A percentile compares a stretch with the other conserved stretches of the same genome.
phyloP scores from a whole-genome alignment of 2,888 invertebrate species.

The Drosophila subquinaria region DNA sequence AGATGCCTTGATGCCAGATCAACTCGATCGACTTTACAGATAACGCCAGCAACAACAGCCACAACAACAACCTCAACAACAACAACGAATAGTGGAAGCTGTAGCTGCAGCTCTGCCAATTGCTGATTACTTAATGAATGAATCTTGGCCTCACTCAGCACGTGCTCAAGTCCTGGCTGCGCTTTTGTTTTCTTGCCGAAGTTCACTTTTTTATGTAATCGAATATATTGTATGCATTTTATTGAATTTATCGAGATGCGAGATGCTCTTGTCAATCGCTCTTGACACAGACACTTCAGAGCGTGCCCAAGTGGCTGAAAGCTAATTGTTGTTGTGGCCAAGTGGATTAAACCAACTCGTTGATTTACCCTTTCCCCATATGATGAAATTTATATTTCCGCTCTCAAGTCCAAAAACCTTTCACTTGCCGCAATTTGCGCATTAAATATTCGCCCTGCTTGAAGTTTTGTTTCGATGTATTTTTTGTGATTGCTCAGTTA shows the following conservation, averaged over 20 bases:
- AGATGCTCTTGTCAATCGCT: slow-evolving; percentile 39
- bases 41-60: slow-evolving; percentile 37
- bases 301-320: slow-evolving; percentile 60
- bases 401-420: slow-evolving; percentile 55
- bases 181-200: slow-evolving; percentile 49
- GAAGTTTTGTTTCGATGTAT: not conserved
- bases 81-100: slow-evolving; percentile 12
- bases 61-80: slow-evolving; percentile 10
- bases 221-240: slow-evolving; percentile 31
- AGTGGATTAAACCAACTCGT: slow-evolving; percentile 36
- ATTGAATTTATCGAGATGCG: slow-evolving; percentile 34
- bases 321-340: slow-evolving; percentile 52
- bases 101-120: slow-evolving; percentile 38
- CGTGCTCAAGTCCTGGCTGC: slow-evolving; percentile 74
- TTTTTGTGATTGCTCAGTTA: slow-evolving; percentile 4
- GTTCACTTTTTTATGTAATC: slow-evolving; percentile 42
- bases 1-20: slow-evolving; percentile 36
- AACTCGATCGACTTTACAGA: slow-evolving; percentile 49
- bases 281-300: slow-evolving; percentile 38
- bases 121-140: slow-evolving; percentile 78
- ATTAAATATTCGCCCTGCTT: slow-evolving; percentile 34
- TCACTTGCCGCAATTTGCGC: slow-evolving; percentile 50
- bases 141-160: slow-evolving; percentile 60
- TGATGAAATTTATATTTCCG: slow-evolving; percentile 53
- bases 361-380: slow-evolving; percentile 13